These are phyloP conservation scores for Arenaria interpres DNA, from an alignment of 2,113 vertebrate genomes.

Conservation along the genomic window DNA sequence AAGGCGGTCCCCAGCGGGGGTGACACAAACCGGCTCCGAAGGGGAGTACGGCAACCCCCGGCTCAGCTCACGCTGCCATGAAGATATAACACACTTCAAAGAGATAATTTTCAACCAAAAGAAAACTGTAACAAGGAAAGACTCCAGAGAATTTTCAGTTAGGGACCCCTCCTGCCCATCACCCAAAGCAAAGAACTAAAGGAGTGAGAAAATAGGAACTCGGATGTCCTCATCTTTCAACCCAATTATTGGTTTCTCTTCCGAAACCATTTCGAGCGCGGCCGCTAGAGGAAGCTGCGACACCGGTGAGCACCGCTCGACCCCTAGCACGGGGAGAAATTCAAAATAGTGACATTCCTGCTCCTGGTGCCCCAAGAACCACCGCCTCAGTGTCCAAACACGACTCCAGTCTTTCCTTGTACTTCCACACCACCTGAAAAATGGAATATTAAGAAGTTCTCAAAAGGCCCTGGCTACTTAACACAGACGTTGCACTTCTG, in stretches of 20 bases:
- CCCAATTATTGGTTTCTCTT: background rate
- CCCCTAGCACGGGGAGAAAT: background rate
- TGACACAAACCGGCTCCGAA: background rate
- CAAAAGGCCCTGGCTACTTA: background rate
- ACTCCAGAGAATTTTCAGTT: background rate
- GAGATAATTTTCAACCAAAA: background rate
- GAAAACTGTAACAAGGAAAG: background rate
- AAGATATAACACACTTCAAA: accelerated
- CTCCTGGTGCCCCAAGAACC: background rate
- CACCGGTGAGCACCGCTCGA: background rate
- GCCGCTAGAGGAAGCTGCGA: constrained; percentile 60
- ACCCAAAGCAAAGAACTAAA: background rate
- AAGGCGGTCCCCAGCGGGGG: accelerated
- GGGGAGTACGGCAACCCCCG: accelerated
- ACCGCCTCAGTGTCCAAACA: accelerated
- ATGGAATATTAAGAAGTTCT: accelerated
- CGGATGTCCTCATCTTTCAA: background rate
- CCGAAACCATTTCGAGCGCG: background rate
- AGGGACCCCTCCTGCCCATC: background rate
- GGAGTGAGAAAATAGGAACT: accelerated
- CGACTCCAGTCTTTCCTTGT: accelerated
- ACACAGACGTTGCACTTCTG: accelerated
- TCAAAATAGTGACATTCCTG: accelerated
- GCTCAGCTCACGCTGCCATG: background rate
- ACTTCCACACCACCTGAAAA: background rate